Base-by-base conservation (phyloP, 2,888 invertebrate species). In the Trilocha varians region DNA sequence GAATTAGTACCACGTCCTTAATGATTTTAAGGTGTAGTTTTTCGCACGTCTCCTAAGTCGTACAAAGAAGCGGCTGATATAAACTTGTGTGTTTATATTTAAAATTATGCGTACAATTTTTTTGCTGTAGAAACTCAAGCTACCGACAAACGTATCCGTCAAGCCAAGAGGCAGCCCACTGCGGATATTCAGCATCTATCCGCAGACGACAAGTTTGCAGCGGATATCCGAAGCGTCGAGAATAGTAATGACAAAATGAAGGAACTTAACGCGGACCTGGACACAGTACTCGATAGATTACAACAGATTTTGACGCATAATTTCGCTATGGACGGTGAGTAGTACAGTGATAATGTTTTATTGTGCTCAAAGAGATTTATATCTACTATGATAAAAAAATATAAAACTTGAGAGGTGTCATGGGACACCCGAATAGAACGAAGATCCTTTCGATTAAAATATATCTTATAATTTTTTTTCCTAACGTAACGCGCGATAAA, bases 241-340 rank as follows among this genome's bases (percentile, higher is more conserved):
- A 54, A 53, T 43, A 73, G 77, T 42, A 84, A 80, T 38, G 70
- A 78, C 56, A 80, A 80, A 53, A 83, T 87, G 70, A 73, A 72
- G 52, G 87, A 87, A 33, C 80, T 90, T 39, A 90, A 90, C 52
- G 90, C 89, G 1, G 91, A 91, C 59, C 65, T 92, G 4, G 91
- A 92, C 59, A 89, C 90, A 2, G 92, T 91, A 14, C 63, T 92
- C 39, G 91, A 90, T 25, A 86, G 91, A 48, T 71, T 92, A 50
- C 91, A 92, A 66, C 90, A 91, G 70, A 91, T 92, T 72, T 71
- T 92, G 40, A 89, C 90, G 1, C 89, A 90, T 52, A 91, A 91
- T 62, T 90, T 90, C 55, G 83, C 88, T 46, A 76, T 90, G 48
- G 91, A 91, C 54, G 90, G 90, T 89, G 58, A 71, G 66, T 48